Conservation (phyloP, 2,797 vertebrate genomes). For the Anguilla marmorata region DNA sequence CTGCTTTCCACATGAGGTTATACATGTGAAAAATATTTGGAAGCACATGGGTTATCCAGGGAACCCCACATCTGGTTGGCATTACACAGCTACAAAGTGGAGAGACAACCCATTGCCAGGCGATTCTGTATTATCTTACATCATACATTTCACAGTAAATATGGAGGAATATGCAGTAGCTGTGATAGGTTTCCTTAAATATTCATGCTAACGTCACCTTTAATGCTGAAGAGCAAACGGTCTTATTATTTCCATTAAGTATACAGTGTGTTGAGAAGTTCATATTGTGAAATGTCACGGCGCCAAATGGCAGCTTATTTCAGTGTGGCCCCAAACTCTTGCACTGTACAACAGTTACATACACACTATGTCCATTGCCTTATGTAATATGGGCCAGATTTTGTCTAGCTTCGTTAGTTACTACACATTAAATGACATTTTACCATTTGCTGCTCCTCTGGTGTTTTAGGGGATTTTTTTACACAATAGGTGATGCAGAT, state of each 20-base stretch:
- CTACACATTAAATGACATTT: not conserved
- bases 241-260: conserved; percentile 22
- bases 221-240: conserved; percentile 4
- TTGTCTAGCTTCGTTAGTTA: not conserved
- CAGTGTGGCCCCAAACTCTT: not conserved
- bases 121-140: conserved; percentile 24
- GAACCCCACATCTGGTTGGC: conserved; percentile 31
- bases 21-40: conserved; percentile 19
- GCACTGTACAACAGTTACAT: not conserved
- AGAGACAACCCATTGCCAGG: conserved; percentile 2
- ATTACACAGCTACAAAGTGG: conserved; percentile 26
- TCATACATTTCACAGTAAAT: not conserved
- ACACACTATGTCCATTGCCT: not conserved
- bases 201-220: not conserved
- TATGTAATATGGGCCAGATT: not conserved
- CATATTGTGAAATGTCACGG: conserved; percentile 5
- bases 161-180: not conserved
- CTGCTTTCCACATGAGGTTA: conserved; percentile 14
- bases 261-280: conserved; percentile 2
- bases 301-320: conserved; percentile 1
- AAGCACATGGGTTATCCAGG: conserved; percentile 14
- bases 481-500: not conserved
- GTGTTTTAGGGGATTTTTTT: not conserved
- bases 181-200: not conserved
- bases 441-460: not conserved